Evolutionary conservation across 2,888 invertebrate species (phyloP).

Genomic region (Anodontia alba): DNA sequence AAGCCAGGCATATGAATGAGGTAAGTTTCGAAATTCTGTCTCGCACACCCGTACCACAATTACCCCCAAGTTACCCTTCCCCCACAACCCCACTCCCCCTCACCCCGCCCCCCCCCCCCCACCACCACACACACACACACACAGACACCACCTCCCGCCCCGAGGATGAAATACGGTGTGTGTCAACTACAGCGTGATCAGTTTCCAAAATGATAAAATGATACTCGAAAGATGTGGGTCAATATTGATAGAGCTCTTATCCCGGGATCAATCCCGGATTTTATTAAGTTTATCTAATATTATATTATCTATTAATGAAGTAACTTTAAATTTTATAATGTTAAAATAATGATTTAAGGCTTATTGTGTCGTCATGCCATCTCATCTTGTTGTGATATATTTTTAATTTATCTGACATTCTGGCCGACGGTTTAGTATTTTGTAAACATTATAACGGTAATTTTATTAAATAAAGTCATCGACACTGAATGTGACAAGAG

Average conservation of each 20-base stretch:
- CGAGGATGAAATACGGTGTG: too few species aligned
- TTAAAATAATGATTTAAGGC: not conserved
- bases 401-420: not conserved
- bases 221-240: not conserved
- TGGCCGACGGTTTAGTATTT: not conserved
- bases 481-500: too few species aligned
- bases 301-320: slow-evolving; percentile 6
- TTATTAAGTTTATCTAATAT: not conserved
- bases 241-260: not conserved
- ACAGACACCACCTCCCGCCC: too few species aligned
- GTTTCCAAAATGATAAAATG: too few species aligned
- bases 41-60: too few species aligned
- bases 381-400: not conserved
- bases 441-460: not conserved
- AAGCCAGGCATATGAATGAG: too few species aligned
- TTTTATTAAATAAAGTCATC: not conserved
- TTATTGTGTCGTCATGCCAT: not conserved
- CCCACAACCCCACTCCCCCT: too few species aligned
- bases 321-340: slow-evolving; percentile 11
- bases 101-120: too few species aligned
- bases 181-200: too few species aligned
- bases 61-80: too few species aligned
- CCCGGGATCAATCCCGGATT: not conserved
- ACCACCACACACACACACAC: too few species aligned
- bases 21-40: too few species aligned